Conservation (phyloP, 1,140 invertebrate genomes). For the Gonatopus flavifemur region DNA sequence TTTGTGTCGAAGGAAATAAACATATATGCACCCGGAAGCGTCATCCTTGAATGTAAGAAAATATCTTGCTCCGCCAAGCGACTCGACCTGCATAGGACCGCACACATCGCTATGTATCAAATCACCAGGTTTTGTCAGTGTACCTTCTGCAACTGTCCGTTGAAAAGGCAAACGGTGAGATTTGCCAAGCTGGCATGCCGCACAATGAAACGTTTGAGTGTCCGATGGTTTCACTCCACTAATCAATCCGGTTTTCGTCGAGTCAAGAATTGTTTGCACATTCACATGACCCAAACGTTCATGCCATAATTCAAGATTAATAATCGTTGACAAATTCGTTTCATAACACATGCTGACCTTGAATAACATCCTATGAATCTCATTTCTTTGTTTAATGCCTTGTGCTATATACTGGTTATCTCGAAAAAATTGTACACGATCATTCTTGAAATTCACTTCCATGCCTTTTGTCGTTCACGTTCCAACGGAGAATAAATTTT, state of each 20-base stretch:
- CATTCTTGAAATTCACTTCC: conserved; percentile 17
- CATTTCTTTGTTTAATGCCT: conserved; percentile 17
- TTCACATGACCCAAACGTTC: conserved; percentile 19
- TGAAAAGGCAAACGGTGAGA: conserved; percentile 16
- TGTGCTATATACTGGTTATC: conserved; percentile 14
- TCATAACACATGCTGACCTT: background rate
- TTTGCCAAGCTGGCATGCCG: conserved; percentile 21
- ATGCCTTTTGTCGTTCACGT: conserved; percentile 17
- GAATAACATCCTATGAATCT: conserved; percentile 18
- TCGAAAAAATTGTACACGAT: conserved; percentile 12
- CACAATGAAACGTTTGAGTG: conserved; percentile 15
- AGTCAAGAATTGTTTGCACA: background rate
- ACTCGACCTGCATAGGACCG: conserved; percentile 10
- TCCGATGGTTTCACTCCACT: conserved; percentile 8
- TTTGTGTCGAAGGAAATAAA: conserved; percentile 20
- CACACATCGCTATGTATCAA: conserved; percentile 22
- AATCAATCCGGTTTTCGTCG: conserved; percentile 11
- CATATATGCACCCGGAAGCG: conserved; percentile 1
- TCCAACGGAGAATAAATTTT: conserved; percentile 34
- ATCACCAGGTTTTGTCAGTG: conserved; percentile 6
- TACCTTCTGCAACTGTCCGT: background rate
- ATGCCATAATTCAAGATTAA: conserved; percentile 11
- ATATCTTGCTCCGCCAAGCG: conserved; percentile 11
- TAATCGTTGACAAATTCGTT: conserved; percentile 6
- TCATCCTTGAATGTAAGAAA: conserved; percentile 18